Conservation (phyloP, 2,797 vertebrate species). For the Schizopygopsis pylzovi region DNA sequence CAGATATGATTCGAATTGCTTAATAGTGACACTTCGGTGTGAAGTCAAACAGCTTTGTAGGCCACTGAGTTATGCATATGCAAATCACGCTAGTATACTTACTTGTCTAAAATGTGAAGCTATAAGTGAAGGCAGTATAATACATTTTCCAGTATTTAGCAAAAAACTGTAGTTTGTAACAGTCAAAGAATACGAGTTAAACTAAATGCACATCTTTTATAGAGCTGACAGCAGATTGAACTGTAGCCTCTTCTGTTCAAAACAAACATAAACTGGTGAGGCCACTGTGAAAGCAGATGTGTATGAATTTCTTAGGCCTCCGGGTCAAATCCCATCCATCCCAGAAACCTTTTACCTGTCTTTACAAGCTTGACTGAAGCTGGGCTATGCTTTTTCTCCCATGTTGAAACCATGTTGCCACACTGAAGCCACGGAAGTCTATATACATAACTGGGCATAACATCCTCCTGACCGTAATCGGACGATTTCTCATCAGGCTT, state of each 20-base stretch:
- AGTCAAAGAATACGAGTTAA: neutral
- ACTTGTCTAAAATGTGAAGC: neutral
- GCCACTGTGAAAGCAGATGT: neutral
- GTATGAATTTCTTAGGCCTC: neutral
- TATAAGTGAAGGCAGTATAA: conserved; percentile 15
- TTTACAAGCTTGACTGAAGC: conserved; percentile 41
- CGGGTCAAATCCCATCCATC: conserved; percentile 39
- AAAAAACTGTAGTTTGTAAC: neutral
- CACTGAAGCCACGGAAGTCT: conserved; percentile 35
- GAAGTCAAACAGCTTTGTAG: neutral
- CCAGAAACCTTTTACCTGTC: conserved; percentile 25
- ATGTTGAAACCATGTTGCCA: neutral
- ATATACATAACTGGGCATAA: conserved; percentile 49
- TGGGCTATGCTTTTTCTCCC: conserved; percentile 25
- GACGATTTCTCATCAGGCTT: conserved; percentile 49
- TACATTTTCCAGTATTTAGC: conserved; percentile 37
- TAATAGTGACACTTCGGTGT: neutral
- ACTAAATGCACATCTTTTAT: neutral
- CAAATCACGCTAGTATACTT: neutral
- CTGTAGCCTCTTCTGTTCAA: conserved; percentile 33
- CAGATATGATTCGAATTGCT: neutral
- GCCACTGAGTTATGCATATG: neutral
- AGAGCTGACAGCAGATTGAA: conserved; percentile 50
- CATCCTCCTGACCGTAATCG: conserved; percentile 27
- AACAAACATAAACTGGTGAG: conserved; percentile 5